Percentiles rank a stretch among this genome's conserved stretches.
phyloP scores from a whole-genome alignment of 53 echinoderm and acorn worm genomes.

The Actinopyga echinites region DNA sequence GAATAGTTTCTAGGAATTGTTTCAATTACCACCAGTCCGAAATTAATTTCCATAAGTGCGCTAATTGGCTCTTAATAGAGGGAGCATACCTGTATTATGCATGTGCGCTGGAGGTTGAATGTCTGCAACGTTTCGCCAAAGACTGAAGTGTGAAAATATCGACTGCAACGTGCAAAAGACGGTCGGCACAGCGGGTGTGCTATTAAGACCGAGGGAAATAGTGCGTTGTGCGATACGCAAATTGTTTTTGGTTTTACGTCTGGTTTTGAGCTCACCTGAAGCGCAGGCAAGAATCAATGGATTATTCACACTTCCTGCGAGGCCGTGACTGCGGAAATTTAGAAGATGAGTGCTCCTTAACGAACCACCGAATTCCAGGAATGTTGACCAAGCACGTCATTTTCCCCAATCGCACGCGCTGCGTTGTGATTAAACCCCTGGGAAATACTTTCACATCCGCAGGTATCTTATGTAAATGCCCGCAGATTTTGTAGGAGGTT shows the following conservation, averaged over 20 bases:
- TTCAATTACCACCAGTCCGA: conserved; percentile 37
- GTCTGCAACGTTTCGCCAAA: no score
- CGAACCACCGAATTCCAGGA: background rate
- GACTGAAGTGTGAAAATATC: background rate
- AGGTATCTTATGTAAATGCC: no score
- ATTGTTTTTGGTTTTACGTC: background rate
- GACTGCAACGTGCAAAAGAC: background rate
- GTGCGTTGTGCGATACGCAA: background rate
- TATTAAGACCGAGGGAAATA: background rate
- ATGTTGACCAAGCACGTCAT: conserved; percentile 12
- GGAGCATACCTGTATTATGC: conserved; percentile 30
- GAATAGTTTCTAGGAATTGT: conserved; percentile 15
- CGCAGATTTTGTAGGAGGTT: no score
- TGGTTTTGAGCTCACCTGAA: no score
- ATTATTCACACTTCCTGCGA: conserved; percentile 1
- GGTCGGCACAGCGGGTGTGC: conserved; percentile 30
- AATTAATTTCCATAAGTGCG: conserved; percentile 25
- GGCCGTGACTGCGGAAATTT: background rate
- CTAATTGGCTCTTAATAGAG: conserved; percentile 41
- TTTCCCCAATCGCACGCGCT: background rate
- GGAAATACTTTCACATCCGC: no score
- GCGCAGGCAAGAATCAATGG: background rate
- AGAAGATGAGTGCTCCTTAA: no score
- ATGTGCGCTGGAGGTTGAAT: conserved; percentile 24
- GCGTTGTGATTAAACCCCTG: background rate